phyloP scores from a whole-genome alignment of 2,888 invertebrate genomes.

The Chrysotoxum bicinctum region DNA sequence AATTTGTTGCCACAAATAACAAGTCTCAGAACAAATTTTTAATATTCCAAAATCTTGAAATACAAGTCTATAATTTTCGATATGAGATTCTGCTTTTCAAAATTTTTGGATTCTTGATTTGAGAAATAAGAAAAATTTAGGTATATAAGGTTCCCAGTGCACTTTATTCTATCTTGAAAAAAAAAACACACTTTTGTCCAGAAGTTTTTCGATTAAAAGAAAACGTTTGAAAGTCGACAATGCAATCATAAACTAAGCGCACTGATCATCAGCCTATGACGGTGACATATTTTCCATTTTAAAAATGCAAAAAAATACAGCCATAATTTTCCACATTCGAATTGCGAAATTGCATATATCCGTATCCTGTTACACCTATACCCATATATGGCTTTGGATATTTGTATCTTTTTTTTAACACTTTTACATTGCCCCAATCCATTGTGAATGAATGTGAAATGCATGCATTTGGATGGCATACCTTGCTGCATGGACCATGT shows the following conservation, averaged over 20 bases:
- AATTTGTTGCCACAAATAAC: too few relatives aligned
- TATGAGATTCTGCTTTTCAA: too few relatives aligned
- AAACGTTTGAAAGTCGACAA: not conserved
- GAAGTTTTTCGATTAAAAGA: not conserved
- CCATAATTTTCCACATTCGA: not conserved
- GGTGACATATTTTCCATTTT: not conserved
- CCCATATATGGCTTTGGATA: not conserved
- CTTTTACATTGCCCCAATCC: not conserved
- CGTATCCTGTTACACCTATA: not conserved
- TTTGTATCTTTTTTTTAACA: not conserved
- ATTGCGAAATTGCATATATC: not conserved
- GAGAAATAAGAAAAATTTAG: too few relatives aligned
- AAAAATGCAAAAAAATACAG: not conserved
- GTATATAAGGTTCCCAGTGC: too few relatives aligned
- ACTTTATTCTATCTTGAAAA: not conserved
- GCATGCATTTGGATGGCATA: not conserved
- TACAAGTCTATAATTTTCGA: too few relatives aligned
- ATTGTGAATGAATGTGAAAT: slow-evolving; percentile 18
- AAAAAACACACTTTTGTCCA: not conserved
- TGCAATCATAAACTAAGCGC: not conserved
- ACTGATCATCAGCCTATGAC: not conserved
- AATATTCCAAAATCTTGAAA: too few relatives aligned
- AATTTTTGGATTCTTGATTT: too few relatives aligned
- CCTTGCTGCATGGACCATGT: not conserved
- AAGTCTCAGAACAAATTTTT: too few relatives aligned